Base-by-base conservation (phyloP, 2,113 vertebrate genomes). In the Anser cygnoides region DNA sequence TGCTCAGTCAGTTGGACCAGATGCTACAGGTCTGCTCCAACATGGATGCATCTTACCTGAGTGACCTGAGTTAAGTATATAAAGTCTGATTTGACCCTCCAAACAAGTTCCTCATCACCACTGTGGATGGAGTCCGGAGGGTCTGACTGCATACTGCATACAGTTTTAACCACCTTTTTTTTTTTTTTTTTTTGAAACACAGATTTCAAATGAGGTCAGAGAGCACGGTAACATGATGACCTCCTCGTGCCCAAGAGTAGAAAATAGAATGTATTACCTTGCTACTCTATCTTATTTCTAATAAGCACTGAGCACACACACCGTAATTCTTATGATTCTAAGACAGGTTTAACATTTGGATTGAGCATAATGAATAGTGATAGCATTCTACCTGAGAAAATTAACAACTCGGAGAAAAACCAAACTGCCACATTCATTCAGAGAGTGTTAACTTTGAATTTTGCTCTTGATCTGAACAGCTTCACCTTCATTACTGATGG, bases 281-380 rank as follows among this genome's bases (percentile, higher is more conserved):
- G 33, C n/a, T 79, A 90, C 92, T 82, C 94, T 75, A 81, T 72
- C 50, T 89, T 86, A 66, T 28, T 43, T 55, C 65, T 65, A 77
- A 91, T 35, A 94, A 88, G 72, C 55, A 72, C 72, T 29, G 57
- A 90, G 39, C 31, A 90, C 44, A 88, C 44, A 88, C 13, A 31
- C 37, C 21, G 13, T 82, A 82, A 93, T 84, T 68, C 22, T n/a
- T 81, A 91, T 9, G 43, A 84, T 67, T 89, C 70, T 84, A 93
- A 94, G 37, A 77, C 55, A 86, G 80, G 41, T 68, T 96, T 95
- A 91, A 84, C 62, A 72, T 91, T 91, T 85, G 84, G 58, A 82
- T 75, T 49, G 49, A 84, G 23, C 33, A 65, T 89, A 87, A 89
- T 28, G 33, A 95, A 65, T 54, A 39, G 22, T 11, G 15, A 22